Percentiles rank a stretch among this genome's conserved stretches.
Conservation (phyloP, 2,113 vertebrate genomes). For the Nibea coibor region DNA sequence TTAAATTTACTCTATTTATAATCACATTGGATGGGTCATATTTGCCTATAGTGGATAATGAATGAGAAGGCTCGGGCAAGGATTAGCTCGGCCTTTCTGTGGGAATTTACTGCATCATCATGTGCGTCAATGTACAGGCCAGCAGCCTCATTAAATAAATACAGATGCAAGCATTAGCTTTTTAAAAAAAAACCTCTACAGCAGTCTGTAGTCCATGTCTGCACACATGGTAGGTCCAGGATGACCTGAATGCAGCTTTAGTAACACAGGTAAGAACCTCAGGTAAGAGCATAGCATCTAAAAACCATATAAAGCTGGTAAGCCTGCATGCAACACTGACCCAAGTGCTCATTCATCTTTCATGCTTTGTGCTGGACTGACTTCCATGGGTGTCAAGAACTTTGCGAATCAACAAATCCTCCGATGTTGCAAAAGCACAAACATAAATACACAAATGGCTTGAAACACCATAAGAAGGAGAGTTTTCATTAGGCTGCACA, state of each 20-base stretch:
- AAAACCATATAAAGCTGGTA: not conserved
- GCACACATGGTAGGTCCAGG: not conserved
- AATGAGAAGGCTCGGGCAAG: not conserved
- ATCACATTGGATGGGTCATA: not conserved
- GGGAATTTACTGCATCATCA: not conserved
- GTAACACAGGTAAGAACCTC: not conserved
- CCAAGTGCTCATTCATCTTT: conserved; percentile 44
- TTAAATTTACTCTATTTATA: conserved; percentile 6
- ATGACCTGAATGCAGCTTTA: not conserved
- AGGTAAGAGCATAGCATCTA: not conserved
- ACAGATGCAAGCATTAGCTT: not conserved
- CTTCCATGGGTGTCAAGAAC: not conserved
- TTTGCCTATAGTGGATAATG: not conserved
- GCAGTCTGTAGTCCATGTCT: not conserved
- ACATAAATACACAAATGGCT: not conserved
- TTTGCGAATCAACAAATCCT: conserved; percentile 16
- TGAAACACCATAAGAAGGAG: not conserved
- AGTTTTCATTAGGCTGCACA: not conserved
- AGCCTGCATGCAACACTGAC: not conserved
- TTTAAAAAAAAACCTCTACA: not conserved
- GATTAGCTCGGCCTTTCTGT: not conserved
- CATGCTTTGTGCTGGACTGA: conserved; percentile 27
- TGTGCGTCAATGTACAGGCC: conserved; percentile 7
- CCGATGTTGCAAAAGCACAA: conserved; percentile 14
- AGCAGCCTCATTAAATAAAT: not conserved